phyloP scores from a whole-genome alignment of 1,140 invertebrate species.

The Rhysida immarginata region DNA sequence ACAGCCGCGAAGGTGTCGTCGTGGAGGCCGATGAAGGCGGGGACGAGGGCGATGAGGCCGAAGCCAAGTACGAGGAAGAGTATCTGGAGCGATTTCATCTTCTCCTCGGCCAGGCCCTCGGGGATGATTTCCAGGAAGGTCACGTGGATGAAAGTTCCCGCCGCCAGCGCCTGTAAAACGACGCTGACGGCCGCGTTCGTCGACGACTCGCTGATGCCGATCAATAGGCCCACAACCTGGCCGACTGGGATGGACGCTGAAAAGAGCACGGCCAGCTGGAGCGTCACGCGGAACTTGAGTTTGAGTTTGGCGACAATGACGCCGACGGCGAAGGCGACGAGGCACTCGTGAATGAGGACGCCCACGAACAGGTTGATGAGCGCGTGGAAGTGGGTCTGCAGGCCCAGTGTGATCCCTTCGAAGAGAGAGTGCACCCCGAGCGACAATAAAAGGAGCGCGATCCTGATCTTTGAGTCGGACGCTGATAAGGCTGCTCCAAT shows the following conservation, averaged over 20 bases:
- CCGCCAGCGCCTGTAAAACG: constrained; percentile 29
- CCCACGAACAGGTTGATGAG: constrained; percentile 30
- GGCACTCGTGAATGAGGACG: constrained; percentile 29
- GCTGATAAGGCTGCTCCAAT: not conserved
- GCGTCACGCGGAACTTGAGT: constrained; percentile 16
- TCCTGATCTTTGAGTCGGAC: constrained; percentile 15
- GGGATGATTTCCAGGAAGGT: constrained; percentile 31
- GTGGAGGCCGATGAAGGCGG: not conserved
- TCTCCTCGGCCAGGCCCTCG: constrained; percentile 19
- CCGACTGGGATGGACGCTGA: constrained; percentile 28
- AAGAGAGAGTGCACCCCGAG: constrained; percentile 33
- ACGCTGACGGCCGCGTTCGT: constrained; percentile 16
- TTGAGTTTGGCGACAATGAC: constrained; percentile 25
- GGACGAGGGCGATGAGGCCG: constrained; percentile 11
- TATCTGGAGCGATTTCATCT: constrained; percentile 18
- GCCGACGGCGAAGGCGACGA: constrained; percentile 31
- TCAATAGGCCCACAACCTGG: constrained; percentile 25
- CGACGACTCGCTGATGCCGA: constrained; percentile 19
- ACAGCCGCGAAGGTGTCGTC: not conserved
- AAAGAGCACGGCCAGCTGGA: constrained; percentile 24
- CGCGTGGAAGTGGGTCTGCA: constrained; percentile 23
- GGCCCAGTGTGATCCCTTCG: constrained; percentile 33
- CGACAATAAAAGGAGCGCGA: constrained; percentile 27
- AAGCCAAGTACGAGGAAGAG: constrained; percentile 22
- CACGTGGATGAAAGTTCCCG: constrained; percentile 33